These are phyloP conservation scores for Philaethria dido DNA, from an alignment of 2,888 invertebrate species.

Conservation along the genomic window DNA sequence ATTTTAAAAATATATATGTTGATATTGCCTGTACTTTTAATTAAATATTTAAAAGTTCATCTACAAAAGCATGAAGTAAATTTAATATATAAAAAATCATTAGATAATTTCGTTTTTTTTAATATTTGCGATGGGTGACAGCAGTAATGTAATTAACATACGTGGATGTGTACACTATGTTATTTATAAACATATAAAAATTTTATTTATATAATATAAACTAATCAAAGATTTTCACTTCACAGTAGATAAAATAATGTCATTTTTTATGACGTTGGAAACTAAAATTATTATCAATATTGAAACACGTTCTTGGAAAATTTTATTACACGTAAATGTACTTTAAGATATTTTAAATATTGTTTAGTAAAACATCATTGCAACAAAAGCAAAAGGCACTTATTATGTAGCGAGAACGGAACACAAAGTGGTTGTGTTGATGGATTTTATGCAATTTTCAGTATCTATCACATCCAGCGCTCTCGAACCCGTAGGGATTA, in stretches of 20 bases:
- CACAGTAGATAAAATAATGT: not conserved
- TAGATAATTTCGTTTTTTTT: no score
- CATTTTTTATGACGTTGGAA: not conserved
- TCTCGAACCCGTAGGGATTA: constrained; percentile 76
- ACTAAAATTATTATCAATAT: not conserved
- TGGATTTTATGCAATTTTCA: constrained; percentile 84
- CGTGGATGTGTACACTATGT: no score
- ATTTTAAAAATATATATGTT: no score
- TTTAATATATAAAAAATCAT: no score
- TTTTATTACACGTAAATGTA: not conserved
- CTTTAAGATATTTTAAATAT: constrained; percentile 5
- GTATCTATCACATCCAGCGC: constrained; percentile 81
- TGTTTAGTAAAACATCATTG: constrained; percentile 20
- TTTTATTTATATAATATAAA: no score
- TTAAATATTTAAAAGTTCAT: no score
- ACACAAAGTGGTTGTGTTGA: constrained; percentile 76
- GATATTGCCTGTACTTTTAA: no score
- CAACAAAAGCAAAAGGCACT: constrained; percentile 42
- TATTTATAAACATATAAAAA: not conserved
- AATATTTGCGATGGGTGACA: no score
- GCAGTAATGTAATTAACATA: no score
- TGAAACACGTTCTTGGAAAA: not conserved
- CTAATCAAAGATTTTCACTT: no score
- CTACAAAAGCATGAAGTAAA: no score
- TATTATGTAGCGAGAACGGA: constrained; percentile 46